phyloP scores from a whole-genome alignment of 1,140 invertebrate species.

The Caerostris darwini region DNA sequence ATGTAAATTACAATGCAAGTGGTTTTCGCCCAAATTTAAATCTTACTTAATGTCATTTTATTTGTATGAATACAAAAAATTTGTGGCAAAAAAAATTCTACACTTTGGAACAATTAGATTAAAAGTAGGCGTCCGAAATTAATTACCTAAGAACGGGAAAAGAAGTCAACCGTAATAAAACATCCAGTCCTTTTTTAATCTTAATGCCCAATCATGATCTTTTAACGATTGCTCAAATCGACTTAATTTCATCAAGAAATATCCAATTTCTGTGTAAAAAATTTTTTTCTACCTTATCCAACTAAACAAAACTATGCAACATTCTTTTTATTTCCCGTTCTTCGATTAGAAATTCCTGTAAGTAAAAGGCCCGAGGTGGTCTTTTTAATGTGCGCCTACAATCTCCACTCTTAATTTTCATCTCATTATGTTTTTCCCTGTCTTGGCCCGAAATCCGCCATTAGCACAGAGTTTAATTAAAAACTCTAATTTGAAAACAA shows the following conservation, averaged over 20 bases:
- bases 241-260: background rate
- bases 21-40: too few species aligned
- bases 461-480: slow-evolving; percentile 37
- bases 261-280: background rate
- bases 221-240: background rate
- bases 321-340: background rate
- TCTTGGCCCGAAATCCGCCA: background rate
- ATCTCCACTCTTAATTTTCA: background rate
- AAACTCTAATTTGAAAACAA: slow-evolving; percentile 60
- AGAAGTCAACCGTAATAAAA: too few species aligned
- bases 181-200: too few species aligned
- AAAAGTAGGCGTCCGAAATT: too few species aligned
- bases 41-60: too few species aligned
- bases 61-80: too few species aligned
- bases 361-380: background rate
- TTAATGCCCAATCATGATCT: background rate
- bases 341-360: background rate
- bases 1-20: too few species aligned
- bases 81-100: too few species aligned
- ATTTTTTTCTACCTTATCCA: background rate
- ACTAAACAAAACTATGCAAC: background rate
- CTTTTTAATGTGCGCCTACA: background rate
- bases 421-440: slow-evolving; percentile 26
- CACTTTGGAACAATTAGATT: too few species aligned
- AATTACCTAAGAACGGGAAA: too few species aligned